These are phyloP conservation scores for Tortricodes alternella DNA, from an alignment of 2,888 invertebrate genomes.

Conservation along the genomic window DNA sequence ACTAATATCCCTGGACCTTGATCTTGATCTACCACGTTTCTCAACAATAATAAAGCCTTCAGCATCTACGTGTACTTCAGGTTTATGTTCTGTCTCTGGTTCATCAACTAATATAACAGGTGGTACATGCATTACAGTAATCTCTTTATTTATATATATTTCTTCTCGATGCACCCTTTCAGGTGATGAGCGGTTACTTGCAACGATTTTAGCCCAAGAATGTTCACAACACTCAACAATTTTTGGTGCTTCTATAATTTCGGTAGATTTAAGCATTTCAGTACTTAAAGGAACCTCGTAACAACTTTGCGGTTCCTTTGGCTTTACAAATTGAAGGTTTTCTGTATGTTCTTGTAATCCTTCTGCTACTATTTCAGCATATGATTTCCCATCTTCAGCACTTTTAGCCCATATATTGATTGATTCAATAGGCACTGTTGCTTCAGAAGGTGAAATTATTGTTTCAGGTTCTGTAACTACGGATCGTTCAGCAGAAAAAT, in stretches of 20 bases:
- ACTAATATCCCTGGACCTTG: slow-evolving; percentile 76
- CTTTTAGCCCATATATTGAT: slow-evolving; percentile 78
- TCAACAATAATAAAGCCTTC: slow-evolving; percentile 79
- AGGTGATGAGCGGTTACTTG: slow-evolving; percentile 58
- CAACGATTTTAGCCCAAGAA: slow-evolving; percentile 75
- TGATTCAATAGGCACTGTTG: slow-evolving; percentile 34
- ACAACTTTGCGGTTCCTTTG: not conserved
- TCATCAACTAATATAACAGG: slow-evolving; percentile 69
- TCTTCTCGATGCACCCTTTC: slow-evolving; percentile 53
- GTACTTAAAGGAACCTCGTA: slow-evolving; percentile 25
- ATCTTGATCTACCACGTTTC: slow-evolving; percentile 75
- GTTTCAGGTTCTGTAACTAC: slow-evolving; percentile 31
- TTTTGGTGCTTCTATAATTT: slow-evolving; percentile 32
- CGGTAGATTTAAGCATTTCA: no score
- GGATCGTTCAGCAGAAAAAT: slow-evolving; percentile 27
- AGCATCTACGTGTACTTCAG: slow-evolving; percentile 56
- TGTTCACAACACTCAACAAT: slow-evolving; percentile 34
- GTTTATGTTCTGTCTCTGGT: slow-evolving; percentile 51
- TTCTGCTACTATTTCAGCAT: slow-evolving; percentile 86
- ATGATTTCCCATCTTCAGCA: slow-evolving; percentile 85
- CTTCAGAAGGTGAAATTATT: slow-evolving; percentile 3
- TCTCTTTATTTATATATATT: slow-evolving; percentile 34
- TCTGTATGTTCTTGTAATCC: slow-evolving; percentile 46
- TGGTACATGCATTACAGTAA: slow-evolving; percentile 41
- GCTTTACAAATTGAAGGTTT: not conserved